Evolutionary conservation across 2,888 invertebrate species (phyloP).

Genomic region (Drosophila leonis): DNA sequence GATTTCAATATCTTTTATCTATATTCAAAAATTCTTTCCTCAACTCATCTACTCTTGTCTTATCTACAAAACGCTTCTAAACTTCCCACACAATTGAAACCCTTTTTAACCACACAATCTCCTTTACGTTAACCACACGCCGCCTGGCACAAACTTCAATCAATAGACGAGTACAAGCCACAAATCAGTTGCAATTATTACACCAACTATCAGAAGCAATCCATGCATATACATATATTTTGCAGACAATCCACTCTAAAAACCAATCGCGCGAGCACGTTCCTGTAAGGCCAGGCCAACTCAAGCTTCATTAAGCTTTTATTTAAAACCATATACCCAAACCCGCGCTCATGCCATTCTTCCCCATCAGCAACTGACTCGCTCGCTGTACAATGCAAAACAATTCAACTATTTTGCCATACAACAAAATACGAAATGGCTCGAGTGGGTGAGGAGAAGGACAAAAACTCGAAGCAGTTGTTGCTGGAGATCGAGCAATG

Average conservation of each 20-base stretch:
- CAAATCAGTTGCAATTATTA: conserved; percentile 73
- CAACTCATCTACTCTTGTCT: background rate
- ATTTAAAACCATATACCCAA: conserved; percentile 65
- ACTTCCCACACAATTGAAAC: background rate
- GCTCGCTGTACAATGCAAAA: conserved; percentile 70
- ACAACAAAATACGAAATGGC: conserved; percentile 60
- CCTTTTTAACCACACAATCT: conserved; percentile 7
- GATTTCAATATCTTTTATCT: too few relatives aligned
- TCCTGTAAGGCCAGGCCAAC: conserved; percentile 17
- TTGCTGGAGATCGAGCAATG: conserved; percentile 8
- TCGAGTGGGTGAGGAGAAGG: conserved; percentile 2
- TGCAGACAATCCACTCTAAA: conserved; percentile 17
- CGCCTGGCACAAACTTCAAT: conserved; percentile 44
- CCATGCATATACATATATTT: background rate
- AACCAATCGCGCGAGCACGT: conserved; percentile 29
- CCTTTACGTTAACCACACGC: conserved; percentile 11
- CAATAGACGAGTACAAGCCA: conserved; percentile 36
- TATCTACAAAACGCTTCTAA: background rate
- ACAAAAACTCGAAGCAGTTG: background rate
- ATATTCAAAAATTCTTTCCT: too few relatives aligned
- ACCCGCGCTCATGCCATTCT: conserved; percentile 8
- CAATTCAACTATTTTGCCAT: conserved; percentile 76
- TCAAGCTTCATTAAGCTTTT: conserved; percentile 80
- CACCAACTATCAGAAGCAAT: conserved; percentile 33
- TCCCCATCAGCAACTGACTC: background rate